A percentile compares a stretch with the other conserved stretches of the same genome.
Evolutionary conservation across 2,797 vertebrate genomes (phyloP).

Genomic region (Hylomyscus alleni): DNA sequence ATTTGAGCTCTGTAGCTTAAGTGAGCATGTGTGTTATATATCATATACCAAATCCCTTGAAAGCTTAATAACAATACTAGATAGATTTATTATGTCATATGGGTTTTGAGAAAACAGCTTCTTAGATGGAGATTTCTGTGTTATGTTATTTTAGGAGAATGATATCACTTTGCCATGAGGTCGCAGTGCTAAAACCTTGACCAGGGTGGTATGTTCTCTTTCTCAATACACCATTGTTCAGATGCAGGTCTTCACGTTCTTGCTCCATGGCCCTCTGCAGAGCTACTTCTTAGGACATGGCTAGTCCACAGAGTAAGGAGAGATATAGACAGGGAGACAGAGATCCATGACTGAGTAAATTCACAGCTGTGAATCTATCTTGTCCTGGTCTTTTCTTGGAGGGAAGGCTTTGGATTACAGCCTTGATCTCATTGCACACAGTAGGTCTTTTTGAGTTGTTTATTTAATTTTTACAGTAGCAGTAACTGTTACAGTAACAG

Average conservation of each 20-base stretch:
- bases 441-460: neutral
- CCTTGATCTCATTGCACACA: neutral
- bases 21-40: conserved; percentile 49
- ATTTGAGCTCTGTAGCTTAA: conserved; percentile 51
- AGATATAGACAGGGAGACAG: neutral
- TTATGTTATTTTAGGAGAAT: neutral
- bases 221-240: conserved; percentile 40
- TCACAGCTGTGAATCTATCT: neutral
- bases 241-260: conserved; percentile 17
- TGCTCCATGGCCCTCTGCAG: neutral
- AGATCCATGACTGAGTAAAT: neutral
- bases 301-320: neutral
- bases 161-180: conserved; percentile 29
- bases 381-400: neutral
- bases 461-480: too few species aligned
- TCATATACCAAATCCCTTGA: conserved; percentile 6
- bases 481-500: too few species aligned
- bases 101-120: conserved; percentile 46
- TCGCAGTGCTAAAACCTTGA: conserved; percentile 14
- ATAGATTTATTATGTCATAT: conserved; percentile 47
- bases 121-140: conserved; percentile 28
- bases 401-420: too few species aligned
- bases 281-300: neutral
- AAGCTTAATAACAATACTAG: conserved; percentile 45
- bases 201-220: conserved; percentile 23